Percentiles rank a stretch among this genome's conserved stretches.
phyloP scores from a whole-genome alignment of 2,113 vertebrate genomes.

The Opisthocomus hoazin region DNA sequence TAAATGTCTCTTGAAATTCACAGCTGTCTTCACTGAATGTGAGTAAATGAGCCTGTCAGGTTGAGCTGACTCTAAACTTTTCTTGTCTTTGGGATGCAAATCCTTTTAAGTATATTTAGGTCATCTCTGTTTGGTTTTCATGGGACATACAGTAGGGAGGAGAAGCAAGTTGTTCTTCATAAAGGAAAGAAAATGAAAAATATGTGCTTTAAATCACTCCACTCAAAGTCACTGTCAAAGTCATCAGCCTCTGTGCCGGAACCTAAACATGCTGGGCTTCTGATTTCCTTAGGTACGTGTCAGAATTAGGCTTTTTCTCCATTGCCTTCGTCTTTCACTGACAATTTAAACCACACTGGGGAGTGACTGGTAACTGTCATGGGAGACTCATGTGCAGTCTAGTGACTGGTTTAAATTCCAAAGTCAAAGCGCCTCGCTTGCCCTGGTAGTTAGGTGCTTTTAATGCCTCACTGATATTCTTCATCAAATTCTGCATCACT shows the following conservation, averaged over 20 bases:
- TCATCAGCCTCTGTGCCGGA: not conserved
- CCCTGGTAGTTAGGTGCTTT: not conserved
- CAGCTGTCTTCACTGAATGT: slow-evolving; percentile 47
- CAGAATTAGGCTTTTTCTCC: not conserved
- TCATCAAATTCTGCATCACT: not conserved
- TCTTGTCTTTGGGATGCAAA: slow-evolving; percentile 56
- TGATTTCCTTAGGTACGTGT: not conserved
- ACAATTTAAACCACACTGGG: not conserved
- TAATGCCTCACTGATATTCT: not conserved
- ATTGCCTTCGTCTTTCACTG: not conserved
- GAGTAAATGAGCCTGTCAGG: slow-evolving; percentile 48
- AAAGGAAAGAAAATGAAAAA: slow-evolving; percentile 4
- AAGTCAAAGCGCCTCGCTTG: not conserved
- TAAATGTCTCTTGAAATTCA: slow-evolving; percentile 46
- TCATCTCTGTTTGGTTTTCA: slow-evolving; percentile 37
- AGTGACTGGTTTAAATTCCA: not conserved
- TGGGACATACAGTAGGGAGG: not conserved
- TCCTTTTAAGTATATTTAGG: slow-evolving; percentile 54
- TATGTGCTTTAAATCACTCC: slow-evolving; percentile 3
- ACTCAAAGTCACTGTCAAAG: slow-evolving; percentile 2
- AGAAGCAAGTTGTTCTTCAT: not conserved
- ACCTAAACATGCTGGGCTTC: not conserved
- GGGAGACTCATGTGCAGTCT: not conserved
- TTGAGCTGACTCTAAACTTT: slow-evolving; percentile 62
- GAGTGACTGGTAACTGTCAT: not conserved